Evolutionary conservation across 2,888 invertebrate species (phyloP).

Genomic region (Caenorhabditis doughertyi): DNA sequence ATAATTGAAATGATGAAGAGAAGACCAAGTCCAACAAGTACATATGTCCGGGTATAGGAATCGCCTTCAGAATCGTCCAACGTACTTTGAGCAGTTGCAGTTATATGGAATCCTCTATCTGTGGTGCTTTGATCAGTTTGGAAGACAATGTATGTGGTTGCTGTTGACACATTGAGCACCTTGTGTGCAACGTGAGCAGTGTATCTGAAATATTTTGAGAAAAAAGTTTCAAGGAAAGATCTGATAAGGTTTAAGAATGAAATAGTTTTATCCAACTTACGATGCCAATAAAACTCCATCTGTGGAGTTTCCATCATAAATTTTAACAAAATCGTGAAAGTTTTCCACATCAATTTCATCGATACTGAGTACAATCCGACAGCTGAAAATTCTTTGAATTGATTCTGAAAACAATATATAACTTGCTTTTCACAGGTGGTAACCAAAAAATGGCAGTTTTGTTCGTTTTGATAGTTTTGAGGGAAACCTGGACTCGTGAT

Average conservation of each 20-base stretch:
- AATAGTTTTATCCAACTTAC: conserved; percentile 3
- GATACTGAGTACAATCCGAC: conserved; percentile 11
- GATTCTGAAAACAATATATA: not conserved
- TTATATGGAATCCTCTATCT: conserved; percentile 46
- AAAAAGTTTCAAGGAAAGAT: no score
- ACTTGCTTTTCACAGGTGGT: not conserved
- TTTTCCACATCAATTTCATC: conserved; percentile 40
- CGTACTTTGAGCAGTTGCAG: not conserved
- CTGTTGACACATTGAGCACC: conserved; percentile 7
- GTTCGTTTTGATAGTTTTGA: not conserved
- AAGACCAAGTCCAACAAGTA: not conserved
- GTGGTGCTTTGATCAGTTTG: conserved; percentile 19
- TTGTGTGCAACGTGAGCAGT: conserved; percentile 3
- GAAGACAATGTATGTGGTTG: not conserved
- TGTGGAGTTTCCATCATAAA: conserved; percentile 40
- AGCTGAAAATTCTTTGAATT: conserved; percentile 15
- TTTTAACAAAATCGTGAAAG: conserved; percentile 27
- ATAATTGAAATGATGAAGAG: not conserved
- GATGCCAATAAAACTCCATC: not conserved
- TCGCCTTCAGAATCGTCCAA: not conserved
- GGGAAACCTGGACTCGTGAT: conserved; percentile 36
- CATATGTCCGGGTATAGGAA: not conserved
- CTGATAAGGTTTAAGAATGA: no score
- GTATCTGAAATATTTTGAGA: conserved; percentile 11
- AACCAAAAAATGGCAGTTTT: not conserved